Evolutionary conservation across 2,888 invertebrate species (phyloP), one percentile per base, ranked within the genome.

Genomic region (Subacronicta megacephala): DNA sequence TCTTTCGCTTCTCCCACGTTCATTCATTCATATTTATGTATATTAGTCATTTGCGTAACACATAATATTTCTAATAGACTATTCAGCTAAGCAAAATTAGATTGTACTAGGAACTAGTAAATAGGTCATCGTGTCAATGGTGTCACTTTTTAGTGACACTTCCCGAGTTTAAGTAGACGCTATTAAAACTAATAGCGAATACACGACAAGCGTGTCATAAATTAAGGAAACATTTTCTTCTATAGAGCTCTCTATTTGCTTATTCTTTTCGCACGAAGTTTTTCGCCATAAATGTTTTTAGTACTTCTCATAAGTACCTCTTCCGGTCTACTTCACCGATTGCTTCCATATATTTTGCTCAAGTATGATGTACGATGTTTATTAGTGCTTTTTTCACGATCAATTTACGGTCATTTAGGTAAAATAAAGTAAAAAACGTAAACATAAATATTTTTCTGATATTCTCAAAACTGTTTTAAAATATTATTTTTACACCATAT

Each of bases 371-470:
- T n/a, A n/a, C n/a, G n/a, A n/a, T n/a, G n/a, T 26, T 1, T 10
- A 1, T 26, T 10, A 2, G 3, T 26, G 26, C 1, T 26, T 26
- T 54, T 54, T 53, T 60, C 46, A 47, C 26, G n/a, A 20, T 42
- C 35, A 17, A 35, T 63, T 41, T 51, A 10, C 12, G 5, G 17
- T 12, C n/a, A n/a, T n/a, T n/a, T 46, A 35, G 55, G 35, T 38
- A 33, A 40, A 13, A 10, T 15, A 15, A 10, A 36, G 38, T 50
- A 45, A 45, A 65, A 29, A n/a, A 43, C 15, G 55, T 4, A 36
- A 46, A 58, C 47, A 38, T 49, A 69, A 70, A 70, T 69, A 61
- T 70, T 69, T 26, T 51, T 17, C 47, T 37, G 7, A 41, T 49
- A 45, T 56, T 47, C 46, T 13, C 15, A 38, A 42, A 70, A 62